phyloP scores from a whole-genome alignment of 2,797 vertebrate species.

The Hybognathus amarus region DNA sequence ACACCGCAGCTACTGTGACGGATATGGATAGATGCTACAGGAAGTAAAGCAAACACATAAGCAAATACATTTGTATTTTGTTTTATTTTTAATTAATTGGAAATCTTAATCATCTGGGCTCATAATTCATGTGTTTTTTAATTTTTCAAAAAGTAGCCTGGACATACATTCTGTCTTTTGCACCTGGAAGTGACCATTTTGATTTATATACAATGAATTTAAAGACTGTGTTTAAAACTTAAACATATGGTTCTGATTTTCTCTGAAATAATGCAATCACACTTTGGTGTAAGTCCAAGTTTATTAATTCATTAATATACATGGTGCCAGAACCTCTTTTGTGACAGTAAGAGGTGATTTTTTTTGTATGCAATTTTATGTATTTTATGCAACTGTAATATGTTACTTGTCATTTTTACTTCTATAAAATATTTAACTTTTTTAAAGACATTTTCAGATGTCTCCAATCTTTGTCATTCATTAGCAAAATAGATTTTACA shows the following conservation, averaged over 20 bases:
- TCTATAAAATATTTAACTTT: background rate
- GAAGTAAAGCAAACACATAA: conserved; percentile 19
- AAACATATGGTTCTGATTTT: background rate
- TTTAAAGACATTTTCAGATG: conserved; percentile 1
- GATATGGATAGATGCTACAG: conserved; percentile 12
- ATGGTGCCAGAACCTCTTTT: conserved; percentile 45
- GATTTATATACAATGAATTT: background rate
- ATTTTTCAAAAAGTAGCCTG: background rate
- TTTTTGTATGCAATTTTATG: background rate
- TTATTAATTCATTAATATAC: conserved; percentile 52
- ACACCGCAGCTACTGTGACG: background rate
- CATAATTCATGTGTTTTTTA: conserved; percentile 15
- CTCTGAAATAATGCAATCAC: conserved; percentile 6
- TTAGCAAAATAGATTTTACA: background rate
- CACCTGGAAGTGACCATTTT: conserved; percentile 2
- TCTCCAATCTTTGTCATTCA: background rate
- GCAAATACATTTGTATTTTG: background rate
- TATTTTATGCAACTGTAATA: conserved; percentile 8
- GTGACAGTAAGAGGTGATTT: conserved; percentile 10
- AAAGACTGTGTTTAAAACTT: background rate
- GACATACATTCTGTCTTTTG: conserved; percentile 1
- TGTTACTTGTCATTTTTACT: conserved; percentile 18
- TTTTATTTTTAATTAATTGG: too few species aligned
- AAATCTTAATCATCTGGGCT: too few species aligned
- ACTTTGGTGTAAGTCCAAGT: conserved; percentile 37